These are phyloP conservation scores for Gerris buenoi DNA, from an alignment of 1,140 invertebrate genomes.

Conservation along the genomic window DNA sequence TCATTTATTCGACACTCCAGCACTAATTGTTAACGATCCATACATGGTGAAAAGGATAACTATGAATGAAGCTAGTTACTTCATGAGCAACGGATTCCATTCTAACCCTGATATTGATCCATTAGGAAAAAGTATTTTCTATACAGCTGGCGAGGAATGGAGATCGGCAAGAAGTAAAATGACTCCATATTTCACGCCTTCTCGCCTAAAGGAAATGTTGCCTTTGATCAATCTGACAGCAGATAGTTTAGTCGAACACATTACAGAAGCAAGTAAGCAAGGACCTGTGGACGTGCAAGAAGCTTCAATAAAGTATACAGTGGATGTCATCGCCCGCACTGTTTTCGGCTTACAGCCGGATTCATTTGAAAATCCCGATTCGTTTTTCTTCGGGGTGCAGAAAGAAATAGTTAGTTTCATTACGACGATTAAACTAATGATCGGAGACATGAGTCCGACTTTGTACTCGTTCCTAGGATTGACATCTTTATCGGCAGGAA, in stretches of 20 bases:
- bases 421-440: too few relatives aligned
- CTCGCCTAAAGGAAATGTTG: conserved; percentile 42
- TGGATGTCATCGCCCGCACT: not conserved
- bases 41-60: conserved; percentile 34
- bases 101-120: conserved; percentile 33
- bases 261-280: not conserved
- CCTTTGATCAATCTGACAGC: too few relatives aligned
- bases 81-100: conserved; percentile 33
- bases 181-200: conserved; percentile 42
- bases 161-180: conserved; percentile 38
- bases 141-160: conserved; percentile 38
- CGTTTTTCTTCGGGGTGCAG: not conserved
- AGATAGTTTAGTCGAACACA: not conserved
- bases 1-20: not conserved
- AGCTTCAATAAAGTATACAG: not conserved
- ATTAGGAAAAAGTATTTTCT: conserved; percentile 33
- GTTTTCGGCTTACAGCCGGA: not conserved
- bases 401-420: not conserved
- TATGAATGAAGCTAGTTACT: conserved; percentile 37
- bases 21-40: conserved; percentile 19
- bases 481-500: not conserved
- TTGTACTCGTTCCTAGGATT: not conserved
- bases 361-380: not conserved
- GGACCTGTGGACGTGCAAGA: not conserved
- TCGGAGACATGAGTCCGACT: not conserved